phyloP scores from a whole-genome alignment of 2,888 invertebrate genomes.

The Volucella zonaria region DNA sequence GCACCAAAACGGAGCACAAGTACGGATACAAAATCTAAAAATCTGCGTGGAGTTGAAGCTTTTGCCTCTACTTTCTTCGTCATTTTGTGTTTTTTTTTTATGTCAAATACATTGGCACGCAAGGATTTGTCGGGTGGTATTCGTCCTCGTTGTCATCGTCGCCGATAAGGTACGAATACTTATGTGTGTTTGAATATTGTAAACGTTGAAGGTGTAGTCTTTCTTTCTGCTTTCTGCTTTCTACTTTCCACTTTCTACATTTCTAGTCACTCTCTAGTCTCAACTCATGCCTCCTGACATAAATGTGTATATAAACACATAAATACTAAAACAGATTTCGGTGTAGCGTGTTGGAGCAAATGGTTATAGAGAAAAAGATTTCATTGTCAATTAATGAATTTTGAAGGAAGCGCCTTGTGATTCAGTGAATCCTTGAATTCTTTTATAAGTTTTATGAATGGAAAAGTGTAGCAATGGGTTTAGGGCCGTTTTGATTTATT shows the following conservation, averaged over 20 bases:
- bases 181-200: conserved; percentile 22
- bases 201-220: neutral
- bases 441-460: conserved; percentile 47
- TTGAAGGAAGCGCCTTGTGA: conserved; percentile 34
- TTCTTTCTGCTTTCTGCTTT: too few species aligned
- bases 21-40: conserved; percentile 8
- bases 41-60: conserved; percentile 54
- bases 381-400: conserved; percentile 60
- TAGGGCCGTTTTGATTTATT: conserved; percentile 3
- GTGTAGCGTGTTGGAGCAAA: conserved; percentile 39
- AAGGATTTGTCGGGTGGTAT: conserved; percentile 42
- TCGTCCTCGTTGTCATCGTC: neutral
- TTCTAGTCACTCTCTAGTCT: too few species aligned
- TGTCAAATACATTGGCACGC: conserved; percentile 41
- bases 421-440: conserved; percentile 37
- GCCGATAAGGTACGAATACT: conserved; percentile 10
- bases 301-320: neutral
- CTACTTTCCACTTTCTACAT: too few species aligned
- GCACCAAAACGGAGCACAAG: conserved; percentile 1
- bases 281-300: conserved; percentile 10
- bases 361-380: conserved; percentile 39
- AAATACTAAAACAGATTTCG: conserved; percentile 38
- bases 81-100: conserved; percentile 30
- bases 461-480: conserved; percentile 31
- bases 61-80: conserved; percentile 3